These are phyloP conservation scores for Charadrius vociferus DNA, from an alignment of 2,113 vertebrate genomes.

Conservation along the genomic window DNA sequence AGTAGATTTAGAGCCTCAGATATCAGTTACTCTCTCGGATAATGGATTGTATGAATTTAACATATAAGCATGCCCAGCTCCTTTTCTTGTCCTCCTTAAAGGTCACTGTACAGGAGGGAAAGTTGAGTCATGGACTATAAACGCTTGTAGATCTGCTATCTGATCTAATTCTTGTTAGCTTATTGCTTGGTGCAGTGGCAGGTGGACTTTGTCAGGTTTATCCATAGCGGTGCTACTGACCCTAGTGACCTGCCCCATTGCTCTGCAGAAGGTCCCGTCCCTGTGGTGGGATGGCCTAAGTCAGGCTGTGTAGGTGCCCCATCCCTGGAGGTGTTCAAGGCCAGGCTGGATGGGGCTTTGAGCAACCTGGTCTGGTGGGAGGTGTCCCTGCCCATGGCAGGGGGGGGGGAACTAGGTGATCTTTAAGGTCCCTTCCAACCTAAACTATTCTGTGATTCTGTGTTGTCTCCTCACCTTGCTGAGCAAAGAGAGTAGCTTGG, in stretches of 20 bases:
- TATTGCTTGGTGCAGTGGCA: slow-evolving; percentile 5
- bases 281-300: background rate
- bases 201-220: slow-evolving; percentile 31
- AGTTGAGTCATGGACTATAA: slow-evolving; percentile 59
- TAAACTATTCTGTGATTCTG: too few relatives aligned
- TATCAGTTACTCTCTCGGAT: background rate
- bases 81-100: slow-evolving; percentile 16
- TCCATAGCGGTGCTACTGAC: background rate
- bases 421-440: too few relatives aligned
- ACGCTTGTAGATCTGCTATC: slow-evolving; percentile 11
- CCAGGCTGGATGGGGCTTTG: too few relatives aligned
- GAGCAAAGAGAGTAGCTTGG: background rate
- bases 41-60: slow-evolving; percentile 44
- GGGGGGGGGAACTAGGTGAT: too few relatives aligned
- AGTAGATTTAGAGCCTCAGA: background rate
- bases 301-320: background rate
- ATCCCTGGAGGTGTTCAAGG: too few relatives aligned
- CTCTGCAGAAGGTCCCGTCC: background rate
- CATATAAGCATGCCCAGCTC: background rate
- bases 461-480: background rate
- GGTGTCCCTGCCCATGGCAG: too few relatives aligned
- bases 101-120: slow-evolving; percentile 33
- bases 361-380: too few relatives aligned
- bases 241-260: background rate
- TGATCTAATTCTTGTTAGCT: slow-evolving; percentile 41